Conservation (phyloP, 1,140 invertebrate genomes). For the Saccostrea glomerata region DNA sequence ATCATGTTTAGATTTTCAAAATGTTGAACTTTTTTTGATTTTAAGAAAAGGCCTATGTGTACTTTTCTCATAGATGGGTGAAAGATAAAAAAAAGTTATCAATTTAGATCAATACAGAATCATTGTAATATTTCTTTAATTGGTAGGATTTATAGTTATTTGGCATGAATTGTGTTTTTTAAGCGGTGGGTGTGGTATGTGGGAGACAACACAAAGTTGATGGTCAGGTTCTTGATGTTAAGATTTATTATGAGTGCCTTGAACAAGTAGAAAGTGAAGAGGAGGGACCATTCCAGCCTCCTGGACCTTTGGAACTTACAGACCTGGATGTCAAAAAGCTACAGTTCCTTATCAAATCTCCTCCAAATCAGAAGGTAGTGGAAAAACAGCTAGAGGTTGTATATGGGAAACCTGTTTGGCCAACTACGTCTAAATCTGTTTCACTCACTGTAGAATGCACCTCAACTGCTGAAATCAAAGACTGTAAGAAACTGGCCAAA, state of each 20-base stretch:
- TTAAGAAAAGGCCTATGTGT: no score
- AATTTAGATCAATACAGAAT: no score
- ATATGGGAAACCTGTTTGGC: slow-evolving; percentile 40
- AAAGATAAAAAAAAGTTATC: no score
- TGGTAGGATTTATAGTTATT: no score
- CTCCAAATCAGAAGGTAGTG: slow-evolving; percentile 21
- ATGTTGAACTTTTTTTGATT: no score
- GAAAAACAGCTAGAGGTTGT: slow-evolving; percentile 38
- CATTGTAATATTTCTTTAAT: no score
- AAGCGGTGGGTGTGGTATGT: slow-evolving; percentile 40
- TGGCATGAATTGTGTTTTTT: neutral
- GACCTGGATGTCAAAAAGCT: slow-evolving; percentile 28
- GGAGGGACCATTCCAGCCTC: slow-evolving; percentile 36
- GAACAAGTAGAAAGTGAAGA: slow-evolving; percentile 49
- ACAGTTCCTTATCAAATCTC: slow-evolving; percentile 27
- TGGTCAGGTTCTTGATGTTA: slow-evolving; percentile 45
- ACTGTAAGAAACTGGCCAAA: slow-evolving; percentile 47
- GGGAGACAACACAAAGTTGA: slow-evolving; percentile 53
- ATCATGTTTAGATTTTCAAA: no score
- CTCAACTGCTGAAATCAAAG: slow-evolving; percentile 46
- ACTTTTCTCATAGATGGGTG: no score
- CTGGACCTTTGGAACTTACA: neutral
- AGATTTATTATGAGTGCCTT: slow-evolving; percentile 60
- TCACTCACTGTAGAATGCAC: slow-evolving; percentile 43
- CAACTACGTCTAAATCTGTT: slow-evolving; percentile 9